Evolutionary conservation across 2,797 vertebrate species (phyloP), one percentile per base, ranked within the genome.

Genomic region (Gallinago solitaria): DNA sequence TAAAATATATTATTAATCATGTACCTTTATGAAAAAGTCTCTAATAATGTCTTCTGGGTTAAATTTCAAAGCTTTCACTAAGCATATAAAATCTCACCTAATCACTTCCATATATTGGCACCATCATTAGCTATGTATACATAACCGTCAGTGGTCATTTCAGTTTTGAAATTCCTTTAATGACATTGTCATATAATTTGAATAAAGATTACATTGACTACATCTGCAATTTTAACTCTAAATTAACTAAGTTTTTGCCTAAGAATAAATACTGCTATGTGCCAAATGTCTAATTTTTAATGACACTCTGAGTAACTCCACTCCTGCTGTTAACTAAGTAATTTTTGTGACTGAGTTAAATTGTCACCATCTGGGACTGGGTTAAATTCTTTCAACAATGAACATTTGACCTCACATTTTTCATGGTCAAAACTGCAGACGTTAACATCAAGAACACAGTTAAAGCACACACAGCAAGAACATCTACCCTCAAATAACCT

Each of bases 341-440:
- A 88, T 96, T 83, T 88, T 27, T 78, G 88, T 43, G 82, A 81
- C 65, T 73, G 51, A 88, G 79, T 80, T 91, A 91, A 96, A 96
- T 25, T 94, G 71, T 68, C 63, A 90, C 80, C 93, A 95, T 92
- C 84, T 97, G 95, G 76, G n/a, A 84, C 54, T 35, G 60, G 67
- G 45, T 79, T 86, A 81, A 95, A 91, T 43, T 84, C 45, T 83
- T 87, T 85, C 83, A 92, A 51, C 2, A 50, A 83, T 20, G 45
- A 95, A 63, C 74, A 85, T 84, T 65, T 96, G 90, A 95, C 63
- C 90, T 81, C 30, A 0, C 27, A 27, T 95, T 97, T 95, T 89
- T 94, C 70, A 91, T 7, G 6, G 50, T 86, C 90, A 96, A 96
- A 95, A 53, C 27, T 8, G 23, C 25, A 91, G 82, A 77, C 28